A percentile compares a stretch with the other conserved stretches of the same genome.
Evolutionary conservation across 2,888 invertebrate genomes (phyloP).

Genomic region (Cantharis lateralis): DNA sequence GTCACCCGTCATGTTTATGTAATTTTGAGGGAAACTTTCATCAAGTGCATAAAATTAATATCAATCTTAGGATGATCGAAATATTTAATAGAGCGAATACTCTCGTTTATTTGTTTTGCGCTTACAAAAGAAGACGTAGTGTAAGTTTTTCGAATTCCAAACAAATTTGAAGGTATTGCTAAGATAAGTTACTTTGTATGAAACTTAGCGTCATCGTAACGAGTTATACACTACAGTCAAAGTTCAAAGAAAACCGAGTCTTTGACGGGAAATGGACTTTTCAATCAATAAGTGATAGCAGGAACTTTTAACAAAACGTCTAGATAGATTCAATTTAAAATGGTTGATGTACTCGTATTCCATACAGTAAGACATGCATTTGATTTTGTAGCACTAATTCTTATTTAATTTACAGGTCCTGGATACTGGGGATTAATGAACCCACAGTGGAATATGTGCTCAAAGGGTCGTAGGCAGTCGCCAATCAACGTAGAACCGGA

Average conservation of each 20-base stretch:
- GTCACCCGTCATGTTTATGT: conserved; percentile 38
- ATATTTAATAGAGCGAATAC: neutral
- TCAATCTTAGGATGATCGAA: neutral
- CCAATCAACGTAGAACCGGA: conserved; percentile 97
- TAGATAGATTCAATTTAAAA: conserved; percentile 36
- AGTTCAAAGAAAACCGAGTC: conserved; percentile 44
- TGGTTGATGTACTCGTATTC: conserved; percentile 34
- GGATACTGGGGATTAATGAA: conserved; percentile 98
- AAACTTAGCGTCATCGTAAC: conserved; percentile 42
- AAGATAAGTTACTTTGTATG: conserved; percentile 33
- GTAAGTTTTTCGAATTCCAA: conserved; percentile 24
- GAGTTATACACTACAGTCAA: conserved; percentile 39
- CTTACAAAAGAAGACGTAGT: conserved; percentile 20
- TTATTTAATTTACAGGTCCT: conserved; percentile 73
- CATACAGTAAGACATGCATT: neutral
- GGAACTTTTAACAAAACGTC: conserved; percentile 36
- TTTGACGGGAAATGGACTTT: conserved; percentile 49
- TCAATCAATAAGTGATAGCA: conserved; percentile 46
- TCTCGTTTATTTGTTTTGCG: conserved; percentile 20
- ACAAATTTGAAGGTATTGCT: conserved; percentile 24
- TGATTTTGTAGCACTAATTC: conserved; percentile 7
- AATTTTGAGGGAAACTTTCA: conserved; percentile 27
- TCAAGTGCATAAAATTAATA: neutral
- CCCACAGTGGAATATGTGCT: conserved; percentile 98
- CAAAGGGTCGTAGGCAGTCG: conserved; percentile 93